phyloP scores from a whole-genome alignment of 2,888 invertebrate genomes.

The Noctua pronuba region DNA sequence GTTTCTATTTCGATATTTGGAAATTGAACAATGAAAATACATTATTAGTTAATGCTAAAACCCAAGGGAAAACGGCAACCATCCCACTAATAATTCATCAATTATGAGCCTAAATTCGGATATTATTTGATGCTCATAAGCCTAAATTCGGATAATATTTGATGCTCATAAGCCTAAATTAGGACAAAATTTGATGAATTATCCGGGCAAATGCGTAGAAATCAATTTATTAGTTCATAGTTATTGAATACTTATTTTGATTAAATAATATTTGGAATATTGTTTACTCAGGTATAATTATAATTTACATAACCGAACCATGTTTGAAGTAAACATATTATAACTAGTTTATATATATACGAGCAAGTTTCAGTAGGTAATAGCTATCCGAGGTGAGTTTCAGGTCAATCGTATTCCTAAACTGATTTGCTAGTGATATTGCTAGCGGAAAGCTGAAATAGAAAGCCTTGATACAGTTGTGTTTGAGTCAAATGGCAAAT shows the following conservation, averaged over 20 bases:
- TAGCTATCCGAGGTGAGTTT: slow-evolving; percentile 11
- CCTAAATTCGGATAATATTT: neutral
- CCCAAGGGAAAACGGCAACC: neutral
- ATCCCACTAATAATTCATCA: slow-evolving; percentile 7
- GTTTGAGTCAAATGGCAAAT: slow-evolving; percentile 1
- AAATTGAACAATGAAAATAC: neutral
- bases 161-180: too few relatives aligned
- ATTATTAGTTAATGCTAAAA: neutral
- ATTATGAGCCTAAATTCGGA: neutral
- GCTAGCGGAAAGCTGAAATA: neutral
- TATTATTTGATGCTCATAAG: neutral
- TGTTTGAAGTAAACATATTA: slow-evolving; percentile 11
- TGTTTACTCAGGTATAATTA: slow-evolving; percentile 11
- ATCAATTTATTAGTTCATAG: slow-evolving; percentile 1
- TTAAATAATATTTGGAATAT: slow-evolving; percentile 5
- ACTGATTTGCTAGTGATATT: slow-evolving; percentile 34
- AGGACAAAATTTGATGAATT: neutral
- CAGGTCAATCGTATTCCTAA: slow-evolving; percentile 35
- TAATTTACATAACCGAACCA: slow-evolving; percentile 24
- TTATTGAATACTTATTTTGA: slow-evolving; percentile 5
- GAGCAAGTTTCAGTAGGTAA: slow-evolving; percentile 27
- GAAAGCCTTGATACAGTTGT: neutral
- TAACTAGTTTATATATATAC: slow-evolving; percentile 7
- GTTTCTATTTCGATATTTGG: slow-evolving; percentile 1
- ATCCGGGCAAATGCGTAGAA: neutral